Evolutionary conservation across 2,888 invertebrate species (phyloP).

Genomic region (Linyphia triangularis): DNA sequence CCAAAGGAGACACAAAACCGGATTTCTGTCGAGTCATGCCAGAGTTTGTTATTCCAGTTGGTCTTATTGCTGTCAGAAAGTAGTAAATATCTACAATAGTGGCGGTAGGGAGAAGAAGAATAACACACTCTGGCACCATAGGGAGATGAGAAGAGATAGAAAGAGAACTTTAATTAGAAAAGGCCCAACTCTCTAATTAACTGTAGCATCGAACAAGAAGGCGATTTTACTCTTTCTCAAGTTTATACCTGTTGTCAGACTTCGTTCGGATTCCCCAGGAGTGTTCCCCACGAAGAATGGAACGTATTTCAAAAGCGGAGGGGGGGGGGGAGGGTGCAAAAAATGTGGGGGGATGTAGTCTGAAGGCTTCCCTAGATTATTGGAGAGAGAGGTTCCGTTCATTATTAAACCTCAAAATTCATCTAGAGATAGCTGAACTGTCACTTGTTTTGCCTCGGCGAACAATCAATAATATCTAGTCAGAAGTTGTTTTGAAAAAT

Average conservation of each 20-base stretch:
- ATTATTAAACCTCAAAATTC: slow-evolving; percentile 64
- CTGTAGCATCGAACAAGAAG: slow-evolving; percentile 68
- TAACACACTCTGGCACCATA: slow-evolving; percentile 38
- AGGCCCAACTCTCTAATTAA: slow-evolving; percentile 66
- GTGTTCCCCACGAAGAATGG: slow-evolving; percentile 18
- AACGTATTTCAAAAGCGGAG: slow-evolving; percentile 40
- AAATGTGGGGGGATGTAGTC: slow-evolving; percentile 20
- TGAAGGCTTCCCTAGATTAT: slow-evolving; percentile 44
- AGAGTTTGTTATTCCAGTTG: slow-evolving; percentile 69
- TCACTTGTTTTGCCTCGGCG: slow-evolving; percentile 39
- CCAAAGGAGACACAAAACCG: slow-evolving; percentile 71
- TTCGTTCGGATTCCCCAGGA: slow-evolving; percentile 44
- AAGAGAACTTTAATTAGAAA: slow-evolving; percentile 70
- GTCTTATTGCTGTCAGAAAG: slow-evolving; percentile 72
- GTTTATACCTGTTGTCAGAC: slow-evolving; percentile 72
- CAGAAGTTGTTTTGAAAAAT: slow-evolving; percentile 46
- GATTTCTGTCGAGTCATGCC: slow-evolving; percentile 54
- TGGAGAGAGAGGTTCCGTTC: slow-evolving; percentile 34
- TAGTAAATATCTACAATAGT: slow-evolving; percentile 63
- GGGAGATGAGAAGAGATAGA: slow-evolving; percentile 35
- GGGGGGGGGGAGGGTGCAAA: background rate
- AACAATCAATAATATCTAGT: slow-evolving; percentile 57
- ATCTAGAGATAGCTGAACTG: slow-evolving; percentile 34
- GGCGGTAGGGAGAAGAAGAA: slow-evolving; percentile 30
- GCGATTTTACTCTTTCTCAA: slow-evolving; percentile 63